These are phyloP conservation scores for Proterorhinus semilunaris DNA, from an alignment of 2,113 vertebrate species.

Conservation along the genomic window DNA sequence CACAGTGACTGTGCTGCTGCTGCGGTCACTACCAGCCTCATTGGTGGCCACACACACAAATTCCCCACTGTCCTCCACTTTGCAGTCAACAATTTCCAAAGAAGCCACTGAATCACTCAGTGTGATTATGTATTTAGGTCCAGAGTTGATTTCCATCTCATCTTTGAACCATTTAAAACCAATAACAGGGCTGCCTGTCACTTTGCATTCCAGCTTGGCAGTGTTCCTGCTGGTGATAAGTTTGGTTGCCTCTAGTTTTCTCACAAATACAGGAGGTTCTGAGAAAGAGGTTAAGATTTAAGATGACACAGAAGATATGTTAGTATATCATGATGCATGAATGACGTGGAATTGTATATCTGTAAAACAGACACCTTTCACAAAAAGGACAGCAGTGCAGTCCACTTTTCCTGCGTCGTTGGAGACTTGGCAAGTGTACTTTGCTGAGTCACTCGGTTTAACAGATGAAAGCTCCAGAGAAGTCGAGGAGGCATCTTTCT, in stretches of 20 bases:
- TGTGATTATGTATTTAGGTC: constrained; percentile 79
- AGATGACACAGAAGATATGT: constrained; percentile 31
- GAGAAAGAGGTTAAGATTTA: constrained; percentile 69
- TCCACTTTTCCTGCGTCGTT: constrained; percentile 89
- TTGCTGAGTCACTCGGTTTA: constrained; percentile 86
- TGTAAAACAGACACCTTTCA: constrained; percentile 87
- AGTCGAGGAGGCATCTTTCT: constrained; percentile 87
- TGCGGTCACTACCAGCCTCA: constrained; percentile 92
- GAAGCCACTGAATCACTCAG: constrained; percentile 77
- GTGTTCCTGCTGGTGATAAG: constrained; percentile 83
- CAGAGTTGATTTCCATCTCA: constrained; percentile 84
- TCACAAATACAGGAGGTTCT: constrained; percentile 91
- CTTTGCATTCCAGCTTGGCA: constrained; percentile 84
- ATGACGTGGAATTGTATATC: constrained; percentile 40
- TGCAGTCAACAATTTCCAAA: constrained; percentile 76
- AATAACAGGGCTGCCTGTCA: constrained; percentile 89
- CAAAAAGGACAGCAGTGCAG: constrained; percentile 87
- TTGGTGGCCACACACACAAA: constrained; percentile 91
- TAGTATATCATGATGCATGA: constrained; percentile 20
- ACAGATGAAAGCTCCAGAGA: constrained; percentile 89
- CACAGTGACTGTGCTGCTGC: constrained; percentile 85
- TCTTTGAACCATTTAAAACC: constrained; percentile 91
- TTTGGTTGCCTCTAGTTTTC: constrained; percentile 84
- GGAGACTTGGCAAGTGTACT: constrained; percentile 89
- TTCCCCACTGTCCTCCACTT: constrained; percentile 87